These are phyloP conservation scores for Pangasius sanitwongsei DNA, from an alignment of 2,797 vertebrate species.

Conservation along the genomic window DNA sequence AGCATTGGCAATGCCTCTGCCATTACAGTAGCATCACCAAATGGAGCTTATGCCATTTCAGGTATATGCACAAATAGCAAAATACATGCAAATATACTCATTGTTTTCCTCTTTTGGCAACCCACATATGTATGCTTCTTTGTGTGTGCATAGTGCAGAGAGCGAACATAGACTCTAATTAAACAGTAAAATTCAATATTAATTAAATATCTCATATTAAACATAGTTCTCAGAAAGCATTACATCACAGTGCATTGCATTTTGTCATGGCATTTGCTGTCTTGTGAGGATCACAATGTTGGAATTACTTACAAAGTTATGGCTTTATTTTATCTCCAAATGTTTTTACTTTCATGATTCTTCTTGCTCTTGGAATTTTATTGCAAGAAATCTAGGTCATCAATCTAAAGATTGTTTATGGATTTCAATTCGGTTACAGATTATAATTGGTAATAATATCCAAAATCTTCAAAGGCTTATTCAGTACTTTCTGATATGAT, in stretches of 20 bases:
- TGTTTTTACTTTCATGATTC: neutral
- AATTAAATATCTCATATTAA: neutral
- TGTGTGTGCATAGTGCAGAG: neutral
- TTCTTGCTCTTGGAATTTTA: neutral
- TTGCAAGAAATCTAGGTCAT: neutral
- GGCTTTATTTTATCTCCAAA: neutral
- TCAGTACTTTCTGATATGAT: neutral
- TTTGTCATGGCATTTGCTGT: neutral
- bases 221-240: neutral
- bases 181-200: neutral
- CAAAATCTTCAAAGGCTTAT: neutral
- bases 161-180: neutral
- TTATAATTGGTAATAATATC: neutral
- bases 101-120: neutral
- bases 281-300: neutral
- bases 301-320: neutral
- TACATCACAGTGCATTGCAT: neutral
- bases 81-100: neutral
- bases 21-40: slow-evolving; percentile 92
- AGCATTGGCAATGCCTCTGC: slow-evolving; percentile 96
- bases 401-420: neutral
- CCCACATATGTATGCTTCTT: neutral
- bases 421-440: neutral
- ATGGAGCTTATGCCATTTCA: slow-evolving; percentile 92
- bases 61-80: slow-evolving; percentile 68